Base-by-base conservation (phyloP, 2,797 vertebrate species). In the Bradypodion ventrale region DNA sequence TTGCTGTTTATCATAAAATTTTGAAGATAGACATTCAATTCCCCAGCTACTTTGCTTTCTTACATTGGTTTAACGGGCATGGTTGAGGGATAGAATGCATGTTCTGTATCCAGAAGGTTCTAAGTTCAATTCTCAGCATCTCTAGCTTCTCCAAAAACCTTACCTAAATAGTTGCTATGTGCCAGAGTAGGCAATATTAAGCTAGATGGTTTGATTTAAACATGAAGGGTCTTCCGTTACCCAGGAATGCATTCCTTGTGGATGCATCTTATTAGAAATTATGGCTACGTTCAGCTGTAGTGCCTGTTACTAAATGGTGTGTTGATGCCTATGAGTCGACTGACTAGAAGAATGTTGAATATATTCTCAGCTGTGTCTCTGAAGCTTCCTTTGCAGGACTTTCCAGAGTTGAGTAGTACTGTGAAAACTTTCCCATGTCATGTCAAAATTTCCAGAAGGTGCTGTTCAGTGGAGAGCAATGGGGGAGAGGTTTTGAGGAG, bases 11-110 rank as follows among this genome's bases (percentile, higher is more conserved):
- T 82, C 66, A 32, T 90, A 87, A 90, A 91, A 68, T 84, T 87
- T 0, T 2, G 46, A 27, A 2, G 70, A 60, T 81, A 85, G 88
- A 63, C 85, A 62, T 66, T 85, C 78, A 70, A 72, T 91, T 80
- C 87, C 60, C 0, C 83, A 80, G 40, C 81, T 91, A 85, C 88
- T 88, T 87, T 87, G 88, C 52, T 35, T 88, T 81, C 90, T 86
- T 13, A 0, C 82, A 60, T 75, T 89, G 76, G 88, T 91, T 81
- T 37, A n/a, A 59, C 9, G 6, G 35, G 16, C 37, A 63, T 19
- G n/a, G n/a, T 16, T 19, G 10, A 42, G 3, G n/a, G 40, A 13
- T 19, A 78, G 40, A 52, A 7, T 7, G 6, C 27, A 23, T 37
- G 21, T 44, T 12, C 27, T 37, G 15, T 76, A 23, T 56, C 40